Conservation (phyloP, 2,113 vertebrate genomes). For the Sterna hirundo region DNA sequence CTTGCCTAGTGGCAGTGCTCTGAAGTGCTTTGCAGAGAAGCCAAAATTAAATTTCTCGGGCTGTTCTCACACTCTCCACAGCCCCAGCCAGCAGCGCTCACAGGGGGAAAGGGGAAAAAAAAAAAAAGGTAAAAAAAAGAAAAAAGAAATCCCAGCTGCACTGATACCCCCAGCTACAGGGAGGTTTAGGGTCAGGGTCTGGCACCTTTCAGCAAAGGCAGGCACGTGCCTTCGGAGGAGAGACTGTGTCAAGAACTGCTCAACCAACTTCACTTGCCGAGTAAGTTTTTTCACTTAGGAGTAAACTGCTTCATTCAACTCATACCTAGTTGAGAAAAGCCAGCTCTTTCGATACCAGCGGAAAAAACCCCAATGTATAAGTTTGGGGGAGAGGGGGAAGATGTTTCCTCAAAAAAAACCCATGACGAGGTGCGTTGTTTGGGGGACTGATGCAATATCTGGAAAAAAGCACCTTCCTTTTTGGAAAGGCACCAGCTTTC, state of each 20-base stretch:
- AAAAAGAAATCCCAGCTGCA: not conserved
- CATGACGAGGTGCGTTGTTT: no score
- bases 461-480: not conserved
- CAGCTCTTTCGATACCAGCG: not conserved
- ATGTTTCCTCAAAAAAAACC: not conserved
- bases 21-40: not conserved
- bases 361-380: not conserved
- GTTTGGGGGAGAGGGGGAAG: not conserved
- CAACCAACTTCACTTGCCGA: not conserved
- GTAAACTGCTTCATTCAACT: not conserved
- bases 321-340: accelerated
- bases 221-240: not conserved
- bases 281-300: not conserved
- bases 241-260: not conserved
- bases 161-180: not conserved
- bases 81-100: not conserved
- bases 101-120: not conserved
- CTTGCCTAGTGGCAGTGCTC: not conserved
- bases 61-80: not conserved
- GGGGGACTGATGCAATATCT: accelerated
- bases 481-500: not conserved
- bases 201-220: not conserved
- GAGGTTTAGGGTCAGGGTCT: accelerated
- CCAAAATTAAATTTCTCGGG: not conserved
- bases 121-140: accelerated